These are phyloP conservation scores for Hydra vulgaris DNA, from an alignment of 30 jellyfish, hydroid and myxozoan species.

Conservation along the genomic window DNA sequence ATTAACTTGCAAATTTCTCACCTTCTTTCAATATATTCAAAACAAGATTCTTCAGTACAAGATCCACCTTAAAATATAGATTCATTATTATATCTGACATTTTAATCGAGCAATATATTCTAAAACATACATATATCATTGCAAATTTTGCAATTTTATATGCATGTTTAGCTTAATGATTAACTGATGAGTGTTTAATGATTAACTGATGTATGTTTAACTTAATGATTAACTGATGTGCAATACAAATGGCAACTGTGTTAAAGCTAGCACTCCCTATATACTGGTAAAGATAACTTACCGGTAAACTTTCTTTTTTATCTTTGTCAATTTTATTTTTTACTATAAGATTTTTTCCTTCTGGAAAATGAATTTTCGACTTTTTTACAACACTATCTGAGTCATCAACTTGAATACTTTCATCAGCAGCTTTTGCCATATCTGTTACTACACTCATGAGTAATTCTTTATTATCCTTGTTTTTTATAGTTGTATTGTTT, in stretches of 20 bases:
- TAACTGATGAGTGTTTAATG: no score
- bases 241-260: no score
- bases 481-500: neutral
- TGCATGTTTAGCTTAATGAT: no score
- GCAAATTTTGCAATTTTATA: no score
- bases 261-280: no score
- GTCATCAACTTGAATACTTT: conserved; percentile 8
- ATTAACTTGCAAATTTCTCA: neutral
- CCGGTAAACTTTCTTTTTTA: neutral
- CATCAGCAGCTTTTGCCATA: conserved; percentile 60
- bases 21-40: conserved; percentile 35
- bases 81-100: no score
- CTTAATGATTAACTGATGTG: no score
- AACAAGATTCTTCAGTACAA: conserved; percentile 28
- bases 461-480: neutral
- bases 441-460: conserved; percentile 20
- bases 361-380: conserved; percentile 8
- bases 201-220: no score
- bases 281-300: neutral
- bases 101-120: no score
- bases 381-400: conserved; percentile 18
- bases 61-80: neutral
- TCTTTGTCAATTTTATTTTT: neutral
- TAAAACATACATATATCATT: no score
- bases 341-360: neutral